phyloP scores from a whole-genome alignment of 53 echinoderm and acorn worm genomes.

The Hippasteria phrygiana region DNA sequence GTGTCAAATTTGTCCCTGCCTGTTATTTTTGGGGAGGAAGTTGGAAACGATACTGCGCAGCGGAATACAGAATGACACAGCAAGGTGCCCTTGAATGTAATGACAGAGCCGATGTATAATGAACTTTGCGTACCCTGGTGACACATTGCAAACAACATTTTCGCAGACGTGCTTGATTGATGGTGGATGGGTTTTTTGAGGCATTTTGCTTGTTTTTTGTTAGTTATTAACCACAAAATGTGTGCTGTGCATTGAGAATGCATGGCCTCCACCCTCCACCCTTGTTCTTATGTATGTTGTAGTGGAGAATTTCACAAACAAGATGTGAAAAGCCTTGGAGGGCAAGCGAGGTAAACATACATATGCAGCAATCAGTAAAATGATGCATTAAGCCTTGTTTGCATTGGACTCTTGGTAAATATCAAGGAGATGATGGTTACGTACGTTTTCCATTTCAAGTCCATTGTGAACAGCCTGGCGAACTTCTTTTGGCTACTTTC shows the following conservation, averaged over 20 bases:
- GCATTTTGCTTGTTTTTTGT: not conserved
- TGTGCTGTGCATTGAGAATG: not conserved
- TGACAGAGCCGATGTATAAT: conserved; percentile 24
- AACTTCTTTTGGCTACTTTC: too few species aligned
- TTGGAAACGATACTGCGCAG: conserved; percentile 6
- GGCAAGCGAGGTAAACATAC: too few species aligned
- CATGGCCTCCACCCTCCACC: not conserved
- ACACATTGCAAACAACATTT: conserved; percentile 23
- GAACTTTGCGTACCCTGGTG: not conserved
- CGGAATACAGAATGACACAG: not conserved
- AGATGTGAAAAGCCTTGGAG: too few species aligned
- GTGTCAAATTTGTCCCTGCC: conserved; percentile 14
- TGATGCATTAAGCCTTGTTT: too few species aligned
- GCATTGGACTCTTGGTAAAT: too few species aligned
- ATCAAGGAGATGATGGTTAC: too few species aligned
- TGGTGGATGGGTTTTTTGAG: not conserved
- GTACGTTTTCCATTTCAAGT: too few species aligned
- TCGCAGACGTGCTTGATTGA: not conserved
- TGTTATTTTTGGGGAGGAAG: not conserved
- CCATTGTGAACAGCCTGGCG: too few species aligned
- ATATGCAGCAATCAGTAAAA: too few species aligned
- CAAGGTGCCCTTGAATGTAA: not conserved
- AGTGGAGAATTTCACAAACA: too few species aligned
- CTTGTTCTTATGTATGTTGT: too few species aligned
- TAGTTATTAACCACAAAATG: conserved; percentile 1